These are phyloP conservation scores for Cancer borealis DNA, from an alignment of 2,888 invertebrate genomes.

Conservation along the genomic window DNA sequence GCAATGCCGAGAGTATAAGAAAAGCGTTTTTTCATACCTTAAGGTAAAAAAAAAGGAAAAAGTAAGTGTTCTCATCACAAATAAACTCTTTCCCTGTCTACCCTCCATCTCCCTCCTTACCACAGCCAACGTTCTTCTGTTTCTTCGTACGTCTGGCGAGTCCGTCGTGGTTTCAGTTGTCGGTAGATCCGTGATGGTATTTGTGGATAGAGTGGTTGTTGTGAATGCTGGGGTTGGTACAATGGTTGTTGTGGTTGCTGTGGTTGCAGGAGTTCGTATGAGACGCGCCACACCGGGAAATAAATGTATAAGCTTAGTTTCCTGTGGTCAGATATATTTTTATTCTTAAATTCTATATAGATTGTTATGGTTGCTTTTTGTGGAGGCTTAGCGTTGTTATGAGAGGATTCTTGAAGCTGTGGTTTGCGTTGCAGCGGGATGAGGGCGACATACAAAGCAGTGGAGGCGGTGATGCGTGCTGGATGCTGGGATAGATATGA, in stretches of 20 bases:
- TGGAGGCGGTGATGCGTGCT: background rate
- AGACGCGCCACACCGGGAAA: background rate
- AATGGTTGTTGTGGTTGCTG: background rate
- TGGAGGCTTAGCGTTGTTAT: background rate
- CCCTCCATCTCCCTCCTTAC: background rate
- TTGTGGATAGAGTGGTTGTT: background rate
- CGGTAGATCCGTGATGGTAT: background rate
- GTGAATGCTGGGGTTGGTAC: background rate
- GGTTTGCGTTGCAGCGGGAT: background rate
- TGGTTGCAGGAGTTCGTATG: background rate
- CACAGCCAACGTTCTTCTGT: conserved; percentile 21
- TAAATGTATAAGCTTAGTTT: conserved; percentile 7
- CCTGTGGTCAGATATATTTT: background rate
- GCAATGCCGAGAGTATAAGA: background rate
- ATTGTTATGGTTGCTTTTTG: background rate
- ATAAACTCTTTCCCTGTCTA: background rate
- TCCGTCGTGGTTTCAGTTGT: background rate
- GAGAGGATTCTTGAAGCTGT: background rate
- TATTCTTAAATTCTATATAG: background rate
- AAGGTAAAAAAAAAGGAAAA: too few relatives aligned
- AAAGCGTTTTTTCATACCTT: background rate
- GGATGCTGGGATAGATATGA: background rate
- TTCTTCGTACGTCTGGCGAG: background rate
- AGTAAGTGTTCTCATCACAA: too few relatives aligned
- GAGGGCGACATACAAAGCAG: background rate